Conservation (phyloP, 2,113 vertebrate species). For the Xiphophorus maculatus region DNA sequence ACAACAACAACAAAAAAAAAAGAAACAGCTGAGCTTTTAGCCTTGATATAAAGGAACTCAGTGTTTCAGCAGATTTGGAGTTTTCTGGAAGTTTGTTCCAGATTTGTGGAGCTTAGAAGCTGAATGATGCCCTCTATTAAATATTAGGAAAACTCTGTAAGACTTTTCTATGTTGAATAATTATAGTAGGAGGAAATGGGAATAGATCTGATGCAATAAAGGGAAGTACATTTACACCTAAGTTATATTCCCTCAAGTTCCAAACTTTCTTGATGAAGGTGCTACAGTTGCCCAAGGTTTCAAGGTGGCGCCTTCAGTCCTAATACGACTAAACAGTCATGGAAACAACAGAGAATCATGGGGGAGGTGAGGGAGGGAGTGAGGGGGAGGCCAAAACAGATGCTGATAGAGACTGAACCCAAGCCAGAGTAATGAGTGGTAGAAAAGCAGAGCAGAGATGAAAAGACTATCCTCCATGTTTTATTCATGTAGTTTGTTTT, state of each 20-base stretch:
- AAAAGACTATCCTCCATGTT: slow-evolving; percentile 68
- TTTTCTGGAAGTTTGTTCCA: no score
- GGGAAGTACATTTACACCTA: not conserved
- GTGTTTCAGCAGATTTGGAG: no score
- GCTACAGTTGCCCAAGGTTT: slow-evolving; percentile 38
- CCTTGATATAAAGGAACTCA: no score
- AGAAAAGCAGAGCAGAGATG: slow-evolving; percentile 70
- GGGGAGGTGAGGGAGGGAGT: slow-evolving; percentile 14
- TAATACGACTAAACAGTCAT: slow-evolving; percentile 39
- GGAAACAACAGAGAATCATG: slow-evolving; percentile 47
- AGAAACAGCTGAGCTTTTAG: no score
- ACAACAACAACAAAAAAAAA: no score
- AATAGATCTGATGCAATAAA: not conserved
- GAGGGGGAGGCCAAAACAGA: slow-evolving; percentile 39
- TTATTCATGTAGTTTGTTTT: slow-evolving; percentile 77
- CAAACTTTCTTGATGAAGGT: slow-evolving; percentile 47
- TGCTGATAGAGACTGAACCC: slow-evolving; percentile 32
- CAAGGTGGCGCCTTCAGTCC: slow-evolving; percentile 62
- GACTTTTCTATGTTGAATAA: not conserved
- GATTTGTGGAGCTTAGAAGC: no score
- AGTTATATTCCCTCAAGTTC: slow-evolving; percentile 4
- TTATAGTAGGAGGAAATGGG: not conserved
- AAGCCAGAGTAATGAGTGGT: slow-evolving; percentile 69
- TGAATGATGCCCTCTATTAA: no score
- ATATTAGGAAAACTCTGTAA: not conserved